phyloP scores from a whole-genome alignment of 2,888 invertebrate genomes.

The Ceriagrion tenellum region DNA sequence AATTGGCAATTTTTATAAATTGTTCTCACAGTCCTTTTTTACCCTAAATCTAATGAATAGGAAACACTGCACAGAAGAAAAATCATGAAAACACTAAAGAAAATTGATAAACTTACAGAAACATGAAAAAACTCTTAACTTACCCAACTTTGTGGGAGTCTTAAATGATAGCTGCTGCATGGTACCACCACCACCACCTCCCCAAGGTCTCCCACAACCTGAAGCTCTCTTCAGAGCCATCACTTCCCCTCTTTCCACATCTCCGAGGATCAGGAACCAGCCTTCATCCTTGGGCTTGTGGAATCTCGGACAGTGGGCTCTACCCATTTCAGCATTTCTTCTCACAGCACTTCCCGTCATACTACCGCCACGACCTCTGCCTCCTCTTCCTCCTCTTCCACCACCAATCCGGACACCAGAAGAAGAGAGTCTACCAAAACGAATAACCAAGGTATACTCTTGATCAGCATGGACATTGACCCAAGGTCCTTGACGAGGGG shows the following conservation, averaged over 20 bases:
- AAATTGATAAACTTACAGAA: no score
- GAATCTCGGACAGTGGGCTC: conserved; percentile 90
- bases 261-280: conserved; percentile 95
- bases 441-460: conserved; percentile 85
- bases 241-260: conserved; percentile 85
- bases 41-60: no score
- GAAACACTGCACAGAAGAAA: no score
- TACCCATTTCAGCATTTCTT: conserved; percentile 80
- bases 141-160: conserved; percentile 81
- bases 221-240: conserved; percentile 89
- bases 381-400: conserved; percentile 68
- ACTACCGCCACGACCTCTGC: conserved; percentile 68
- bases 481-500: conserved; percentile 77
- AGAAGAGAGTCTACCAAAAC: conserved; percentile 69
- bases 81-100: no score
- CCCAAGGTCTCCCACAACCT: conserved; percentile 71
- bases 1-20: no score
- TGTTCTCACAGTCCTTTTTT: no score
- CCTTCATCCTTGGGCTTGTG: conserved; percentile 97
- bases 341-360: conserved; percentile 79
- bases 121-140: not conserved
- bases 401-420: conserved; percentile 38
- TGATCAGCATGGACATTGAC: conserved; percentile 84
- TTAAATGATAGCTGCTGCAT: conserved; percentile 82
- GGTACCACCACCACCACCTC: conserved; percentile 79